A percentile compares a stretch with the other conserved stretches of the same genome.
Conservation (phyloP, 2,888 invertebrate species). For the Aleiodes leptofemur region DNA sequence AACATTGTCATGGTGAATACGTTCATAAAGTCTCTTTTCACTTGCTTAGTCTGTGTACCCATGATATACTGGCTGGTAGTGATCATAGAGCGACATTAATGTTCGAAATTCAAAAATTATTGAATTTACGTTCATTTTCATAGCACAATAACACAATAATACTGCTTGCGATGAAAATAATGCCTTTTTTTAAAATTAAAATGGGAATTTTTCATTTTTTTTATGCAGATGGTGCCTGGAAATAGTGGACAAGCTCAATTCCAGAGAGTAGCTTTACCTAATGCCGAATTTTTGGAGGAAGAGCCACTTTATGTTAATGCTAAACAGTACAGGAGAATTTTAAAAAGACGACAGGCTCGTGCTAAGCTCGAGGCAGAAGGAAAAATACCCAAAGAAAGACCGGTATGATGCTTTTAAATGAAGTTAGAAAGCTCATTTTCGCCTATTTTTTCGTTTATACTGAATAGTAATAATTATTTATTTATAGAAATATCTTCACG, state of each 20-base stretch:
- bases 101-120: neutral
- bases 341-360: slow-evolving; percentile 94
- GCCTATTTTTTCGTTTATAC: neutral
- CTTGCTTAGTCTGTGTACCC: slow-evolving; percentile 68
- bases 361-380: slow-evolving; percentile 96
- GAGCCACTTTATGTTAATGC: slow-evolving; percentile 99
- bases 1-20: slow-evolving; percentile 86
- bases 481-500: slow-evolving; percentile 96
- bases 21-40: slow-evolving; percentile 63
- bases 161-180: no score
- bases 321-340: slow-evolving; percentile 96
- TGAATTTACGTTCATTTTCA: neutral
- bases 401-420: slow-evolving; percentile 77
- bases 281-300: slow-evolving; percentile 86
- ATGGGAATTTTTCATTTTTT: neutral
- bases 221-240: slow-evolving; percentile 78
- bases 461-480: slow-evolving; percentile 28
- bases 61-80: slow-evolving; percentile 70
- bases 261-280: slow-evolving; percentile 80
- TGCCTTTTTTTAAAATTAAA: no score
- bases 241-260: slow-evolving; percentile 77
- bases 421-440: no score
- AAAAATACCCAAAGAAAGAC: slow-evolving; percentile 97
- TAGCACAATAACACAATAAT: no score
- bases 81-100: slow-evolving; percentile 68